Evolutionary conservation across 2,888 invertebrate genomes (phyloP), one percentile per base, ranked within the genome.

Genomic region (Xylota sylvarum): DNA sequence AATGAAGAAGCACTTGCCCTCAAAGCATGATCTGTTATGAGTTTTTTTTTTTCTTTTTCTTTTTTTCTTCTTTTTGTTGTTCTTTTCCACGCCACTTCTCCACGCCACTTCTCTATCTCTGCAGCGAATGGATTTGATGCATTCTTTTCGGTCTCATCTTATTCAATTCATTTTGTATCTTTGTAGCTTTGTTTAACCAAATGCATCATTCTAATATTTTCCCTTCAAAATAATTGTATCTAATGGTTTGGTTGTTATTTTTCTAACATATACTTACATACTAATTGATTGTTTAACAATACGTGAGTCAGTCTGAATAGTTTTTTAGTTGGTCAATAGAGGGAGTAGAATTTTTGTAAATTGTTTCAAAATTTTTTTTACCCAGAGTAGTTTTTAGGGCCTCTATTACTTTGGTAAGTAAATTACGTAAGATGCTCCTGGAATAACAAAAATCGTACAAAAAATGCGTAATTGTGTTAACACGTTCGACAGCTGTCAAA

Each of bases 1-100:
- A 70, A 70, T 70, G 55, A 40, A 74, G 55, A 40, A 74, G 64
- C 74, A 64, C 64, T 74, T 74, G 60, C 35, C 43, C 64, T 40
- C 60, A 70, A 58, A 80, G 84, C 84, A 85, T 85, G 84, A 73
- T 69, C 69, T 73, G 69, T 69, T 67, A 17, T 5, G 43, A 43
- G 43, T 40, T 37, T 67, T 72, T 19, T 50, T 17, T 30, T 40
- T 52, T 55, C 37, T 32, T 56, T n/a, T 30, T 35, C 32, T 40
- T 30, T 6, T 35, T 35, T 5, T 37, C 4, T 12, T 10, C 37
- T 37, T 37, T 23, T 23, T 23, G 23, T 23, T 23, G 12, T 46
- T 70, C 30, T 62, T 17, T 56, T 70, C 30, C 30, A 32, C 35
- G 30, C 35, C 32, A 69, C 58, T 69, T 37, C 27, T 70, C 35